Evolutionary conservation across 1,140 invertebrate species (phyloP).

Genomic region (Drosophila suzukii): DNA sequence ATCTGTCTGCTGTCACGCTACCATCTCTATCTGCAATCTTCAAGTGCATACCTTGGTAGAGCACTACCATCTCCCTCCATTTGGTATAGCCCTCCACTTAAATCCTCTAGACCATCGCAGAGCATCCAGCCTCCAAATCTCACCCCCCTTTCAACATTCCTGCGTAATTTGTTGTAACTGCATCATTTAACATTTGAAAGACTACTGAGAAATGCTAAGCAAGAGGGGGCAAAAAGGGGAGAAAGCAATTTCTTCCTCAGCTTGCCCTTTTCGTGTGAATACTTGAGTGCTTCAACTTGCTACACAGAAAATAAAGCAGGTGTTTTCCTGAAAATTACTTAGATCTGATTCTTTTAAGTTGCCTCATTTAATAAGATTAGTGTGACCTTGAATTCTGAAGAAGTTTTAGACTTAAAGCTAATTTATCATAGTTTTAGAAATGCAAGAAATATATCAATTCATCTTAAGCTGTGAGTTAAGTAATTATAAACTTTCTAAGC

Average conservation of each 20-base stretch:
- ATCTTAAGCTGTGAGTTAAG: too few species aligned
- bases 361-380: too few species aligned
- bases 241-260: slow-evolving; percentile 28
- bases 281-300: slow-evolving; percentile 32
- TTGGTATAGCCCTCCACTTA: not conserved
- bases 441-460: too few species aligned
- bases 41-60: slow-evolving; percentile 39
- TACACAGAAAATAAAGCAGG: not conserved
- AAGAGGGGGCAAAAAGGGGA: slow-evolving; percentile 3
- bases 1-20: slow-evolving; percentile 41
- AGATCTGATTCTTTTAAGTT: too few species aligned
- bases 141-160: slow-evolving; percentile 41
- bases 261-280: slow-evolving; percentile 43
- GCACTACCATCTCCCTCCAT: too few species aligned
- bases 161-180: slow-evolving; percentile 75
- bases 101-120: not conserved
- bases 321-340: too few species aligned
- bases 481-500: too few species aligned
- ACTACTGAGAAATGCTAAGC: slow-evolving; percentile 57
- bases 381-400: too few species aligned
- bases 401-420: too few species aligned
- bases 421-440: too few species aligned
- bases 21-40: slow-evolving; percentile 51
- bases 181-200: slow-evolving; percentile 78
- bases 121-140: not conserved